phyloP scores from a whole-genome alignment of 2,113 vertebrate genomes.

The Phodopus roborovskii region DNA sequence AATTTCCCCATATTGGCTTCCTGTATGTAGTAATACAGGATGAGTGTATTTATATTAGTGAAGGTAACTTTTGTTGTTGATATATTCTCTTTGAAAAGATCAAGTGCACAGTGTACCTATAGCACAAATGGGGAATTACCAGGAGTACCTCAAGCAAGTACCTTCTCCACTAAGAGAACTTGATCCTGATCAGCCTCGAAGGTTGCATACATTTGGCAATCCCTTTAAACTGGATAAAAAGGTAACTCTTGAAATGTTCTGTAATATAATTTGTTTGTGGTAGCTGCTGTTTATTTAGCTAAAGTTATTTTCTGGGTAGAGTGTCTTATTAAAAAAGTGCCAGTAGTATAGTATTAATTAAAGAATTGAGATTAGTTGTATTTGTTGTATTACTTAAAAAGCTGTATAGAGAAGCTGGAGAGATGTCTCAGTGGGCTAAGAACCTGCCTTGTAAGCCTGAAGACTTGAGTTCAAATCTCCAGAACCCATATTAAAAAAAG shows the following conservation, averaged over 20 bases:
- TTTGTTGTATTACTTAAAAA: slow-evolving; percentile 34
- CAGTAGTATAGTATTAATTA: slow-evolving; percentile 17
- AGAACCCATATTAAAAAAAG: neutral
- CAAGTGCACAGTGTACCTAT: slow-evolving; percentile 97
- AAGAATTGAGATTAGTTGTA: slow-evolving; percentile 23
- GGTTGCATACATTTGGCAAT: slow-evolving; percentile 97
- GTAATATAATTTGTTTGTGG: neutral
- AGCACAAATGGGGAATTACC: slow-evolving; percentile 99
- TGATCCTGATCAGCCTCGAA: slow-evolving; percentile 97
- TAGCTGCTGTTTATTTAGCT: slow-evolving; percentile 30
- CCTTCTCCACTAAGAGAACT: slow-evolving; percentile 95
- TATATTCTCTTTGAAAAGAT: slow-evolving; percentile 85
- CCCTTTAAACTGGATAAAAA: slow-evolving; percentile 99
- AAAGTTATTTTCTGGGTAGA: slow-evolving; percentile 44
- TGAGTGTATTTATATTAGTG: neutral
- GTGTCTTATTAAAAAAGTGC: slow-evolving; percentile 7
- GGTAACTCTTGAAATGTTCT: slow-evolving; percentile 84
- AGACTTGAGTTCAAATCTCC: no score
- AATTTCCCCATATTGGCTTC: slow-evolving; percentile 5
- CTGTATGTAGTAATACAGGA: neutral
- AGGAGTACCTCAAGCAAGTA: slow-evolving; percentile 96
- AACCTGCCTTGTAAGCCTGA: neutral
- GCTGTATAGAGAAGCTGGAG: neutral
- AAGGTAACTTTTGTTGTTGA: slow-evolving; percentile 61
- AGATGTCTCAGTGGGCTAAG: neutral